Evolutionary conservation across 2,113 vertebrate species (phyloP), one percentile per base, ranked within the genome.

Genomic region (Tenebrosternarchus preto): DNA sequence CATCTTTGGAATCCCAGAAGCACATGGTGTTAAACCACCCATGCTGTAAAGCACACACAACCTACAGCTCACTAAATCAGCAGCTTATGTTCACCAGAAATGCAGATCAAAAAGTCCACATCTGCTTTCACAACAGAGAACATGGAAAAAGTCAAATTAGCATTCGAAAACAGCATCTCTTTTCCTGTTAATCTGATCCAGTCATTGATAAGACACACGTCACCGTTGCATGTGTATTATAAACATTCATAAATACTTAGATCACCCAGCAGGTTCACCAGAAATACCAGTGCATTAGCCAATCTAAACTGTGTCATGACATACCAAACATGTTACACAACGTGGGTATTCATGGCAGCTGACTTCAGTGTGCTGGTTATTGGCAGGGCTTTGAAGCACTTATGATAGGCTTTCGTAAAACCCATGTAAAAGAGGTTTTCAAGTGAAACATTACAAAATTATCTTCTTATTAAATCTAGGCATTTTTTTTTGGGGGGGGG

Each of bases 371-470:
- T 50, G 56, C 75, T 68, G 61, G 74, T 78, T 39, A 55, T 46
- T 56, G 59, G 76, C 64, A 69, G 70, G 66, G 80, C 33, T 76
- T 70, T 85, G 78, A 66, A 57, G 71, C 27, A 9, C 66, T 57
- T 59, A 74, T 74, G 70, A 73, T 73, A 36, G 70, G 50, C n/a
- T 74, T 74, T 73, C 69, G 39, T 64, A 68, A 66, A 50, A 61
- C 63, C n/a, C 22, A 17, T 76, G 83, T 71, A 61, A 75, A 64
- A 74, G 73, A 73, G 64, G 57, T 20, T 33, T 70, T 82, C 33
- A 79, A 79, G 82, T 82, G 71, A 76, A 85, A 76, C 83, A 79
- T 82, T 69, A 46, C 60, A 43, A 68, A 53, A 76, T 79, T 76
- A 78, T 78, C 71, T 57, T 43, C 68, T 63, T 29, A 84, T 71